These are phyloP conservation scores for Nematopogon swammerdamellus DNA, from an alignment of 2,888 invertebrate species.

Conservation along the genomic window DNA sequence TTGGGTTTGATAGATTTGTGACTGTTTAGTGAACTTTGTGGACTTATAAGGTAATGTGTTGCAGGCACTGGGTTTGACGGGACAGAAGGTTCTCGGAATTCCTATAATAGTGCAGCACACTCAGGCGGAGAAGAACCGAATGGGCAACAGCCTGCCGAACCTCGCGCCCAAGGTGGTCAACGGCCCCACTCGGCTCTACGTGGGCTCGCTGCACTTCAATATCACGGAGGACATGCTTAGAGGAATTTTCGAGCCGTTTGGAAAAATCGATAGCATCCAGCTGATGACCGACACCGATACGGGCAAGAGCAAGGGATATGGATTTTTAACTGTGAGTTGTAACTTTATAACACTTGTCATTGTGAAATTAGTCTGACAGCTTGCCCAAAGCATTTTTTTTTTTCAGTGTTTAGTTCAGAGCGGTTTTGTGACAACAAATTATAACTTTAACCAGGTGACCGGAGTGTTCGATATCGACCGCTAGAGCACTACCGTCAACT, in stretches of 20 bases:
- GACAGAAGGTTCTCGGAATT: constrained; percentile 91
- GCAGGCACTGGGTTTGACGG: constrained; percentile 91
- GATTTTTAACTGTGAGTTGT: constrained; percentile 86
- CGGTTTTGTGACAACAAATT: no score
- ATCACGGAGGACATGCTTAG: constrained; percentile 98
- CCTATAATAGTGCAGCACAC: constrained; percentile 98
- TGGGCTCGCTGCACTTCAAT: constrained; percentile 96
- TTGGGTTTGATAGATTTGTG: no score
- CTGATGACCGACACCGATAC: constrained; percentile 95
- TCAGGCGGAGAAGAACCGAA: constrained; percentile 92
- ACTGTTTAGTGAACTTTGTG: no score
- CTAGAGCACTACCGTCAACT: no score
- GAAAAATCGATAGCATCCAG: constrained; percentile 93
- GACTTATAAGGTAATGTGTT: no score
- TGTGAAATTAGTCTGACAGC: not conserved
- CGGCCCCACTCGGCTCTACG: constrained; percentile 95
- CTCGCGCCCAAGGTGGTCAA: constrained; percentile 83
- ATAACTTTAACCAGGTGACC: no score
- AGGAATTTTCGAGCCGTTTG: constrained; percentile 98
- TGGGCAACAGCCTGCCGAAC: constrained; percentile 81
- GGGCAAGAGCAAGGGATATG: constrained; percentile 94
- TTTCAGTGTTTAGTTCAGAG: no score
- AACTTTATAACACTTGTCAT: not conserved
- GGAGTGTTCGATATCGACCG: no score
- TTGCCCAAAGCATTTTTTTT: no score